These are phyloP conservation scores for Rhynchomys soricoides DNA, from an alignment of 2,113 vertebrate species.

Conservation along the genomic window DNA sequence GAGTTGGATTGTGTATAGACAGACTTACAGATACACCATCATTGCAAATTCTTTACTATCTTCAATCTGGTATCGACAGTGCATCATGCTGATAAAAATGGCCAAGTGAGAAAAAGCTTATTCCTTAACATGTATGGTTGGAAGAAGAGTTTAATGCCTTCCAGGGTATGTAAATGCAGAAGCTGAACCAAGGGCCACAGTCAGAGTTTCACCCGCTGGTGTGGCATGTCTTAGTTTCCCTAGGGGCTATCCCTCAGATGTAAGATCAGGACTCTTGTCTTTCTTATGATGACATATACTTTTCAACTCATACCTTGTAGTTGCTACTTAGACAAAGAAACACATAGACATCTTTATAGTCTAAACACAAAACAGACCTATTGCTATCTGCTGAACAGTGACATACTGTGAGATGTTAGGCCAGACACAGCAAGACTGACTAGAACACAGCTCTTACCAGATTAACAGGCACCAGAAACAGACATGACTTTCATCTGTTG, in stretches of 20 bases:
- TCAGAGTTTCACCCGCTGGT: neutral
- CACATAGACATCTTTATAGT: rapidly evolving
- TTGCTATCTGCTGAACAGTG: rapidly evolving
- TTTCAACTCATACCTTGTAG: neutral
- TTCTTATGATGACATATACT: rapidly evolving
- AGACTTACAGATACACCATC: neutral
- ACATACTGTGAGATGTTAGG: too few relatives aligned
- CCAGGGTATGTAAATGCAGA: constrained; percentile 8
- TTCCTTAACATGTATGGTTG: neutral
- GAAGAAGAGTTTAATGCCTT: constrained; percentile 22
- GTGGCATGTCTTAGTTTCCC: constrained; percentile 5
- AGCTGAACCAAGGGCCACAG: neutral
- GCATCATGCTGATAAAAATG: neutral
- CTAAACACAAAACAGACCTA: neutral
- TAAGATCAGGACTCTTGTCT: neutral
- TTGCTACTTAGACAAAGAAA: neutral
- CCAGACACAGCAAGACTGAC: neutral
- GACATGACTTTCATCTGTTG: too few relatives aligned
- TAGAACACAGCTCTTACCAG: neutral
- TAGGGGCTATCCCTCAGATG: constrained; percentile 21
- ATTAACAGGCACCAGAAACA: neutral
- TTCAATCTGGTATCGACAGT: neutral
- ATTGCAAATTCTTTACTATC: neutral
- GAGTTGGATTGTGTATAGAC: neutral
- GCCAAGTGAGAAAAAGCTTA: neutral